These are phyloP conservation scores for Dissostichus mawsoni DNA, from an alignment of 2,113 vertebrate species.

Conservation along the genomic window DNA sequence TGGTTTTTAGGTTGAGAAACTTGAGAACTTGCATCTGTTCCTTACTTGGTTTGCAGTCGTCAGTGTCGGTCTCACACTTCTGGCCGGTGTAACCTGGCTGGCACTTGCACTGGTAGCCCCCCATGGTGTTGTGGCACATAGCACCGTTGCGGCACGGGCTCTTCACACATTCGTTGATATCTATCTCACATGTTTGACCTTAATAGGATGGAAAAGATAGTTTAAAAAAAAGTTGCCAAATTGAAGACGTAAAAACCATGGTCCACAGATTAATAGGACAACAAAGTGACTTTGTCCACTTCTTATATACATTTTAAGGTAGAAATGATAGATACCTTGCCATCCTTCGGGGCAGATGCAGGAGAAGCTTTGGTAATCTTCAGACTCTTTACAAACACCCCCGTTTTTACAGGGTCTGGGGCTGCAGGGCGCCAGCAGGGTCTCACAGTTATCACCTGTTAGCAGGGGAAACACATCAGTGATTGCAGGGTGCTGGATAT, in stretches of 20 bases:
- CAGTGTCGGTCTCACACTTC: constrained; percentile 91
- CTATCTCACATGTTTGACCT: constrained; percentile 97
- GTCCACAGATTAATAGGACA: too few relatives aligned
- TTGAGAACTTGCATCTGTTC: neutral
- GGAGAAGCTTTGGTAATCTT: constrained; percentile 95
- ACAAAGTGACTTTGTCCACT: too few relatives aligned
- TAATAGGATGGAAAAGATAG: neutral
- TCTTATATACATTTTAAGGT: neutral
- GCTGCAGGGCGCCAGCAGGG: constrained; percentile 90
- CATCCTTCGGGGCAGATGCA: constrained; percentile 93
- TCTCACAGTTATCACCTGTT: constrained; percentile 92
- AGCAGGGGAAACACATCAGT: constrained; percentile 22
- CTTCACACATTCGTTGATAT: constrained; percentile 96
- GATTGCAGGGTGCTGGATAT: neutral
- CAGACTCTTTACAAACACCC: constrained; percentile 89
- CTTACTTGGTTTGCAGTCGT: constrained; percentile 97
- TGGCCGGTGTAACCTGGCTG: constrained; percentile 88
- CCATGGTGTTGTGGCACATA: constrained; percentile 91
- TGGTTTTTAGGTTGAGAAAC: neutral
- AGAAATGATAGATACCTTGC: constrained; percentile 88
- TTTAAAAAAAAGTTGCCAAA: neutral
- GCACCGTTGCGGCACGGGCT: constrained; percentile 90
- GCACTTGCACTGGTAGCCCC: constrained; percentile 91
- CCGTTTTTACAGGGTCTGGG: constrained; percentile 91
- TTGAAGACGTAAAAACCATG: too few relatives aligned